Evolutionary conservation across 2,113 vertebrate species (phyloP), one percentile per base, ranked within the genome.

Genomic region (Todiramphus saurophagus): DNA sequence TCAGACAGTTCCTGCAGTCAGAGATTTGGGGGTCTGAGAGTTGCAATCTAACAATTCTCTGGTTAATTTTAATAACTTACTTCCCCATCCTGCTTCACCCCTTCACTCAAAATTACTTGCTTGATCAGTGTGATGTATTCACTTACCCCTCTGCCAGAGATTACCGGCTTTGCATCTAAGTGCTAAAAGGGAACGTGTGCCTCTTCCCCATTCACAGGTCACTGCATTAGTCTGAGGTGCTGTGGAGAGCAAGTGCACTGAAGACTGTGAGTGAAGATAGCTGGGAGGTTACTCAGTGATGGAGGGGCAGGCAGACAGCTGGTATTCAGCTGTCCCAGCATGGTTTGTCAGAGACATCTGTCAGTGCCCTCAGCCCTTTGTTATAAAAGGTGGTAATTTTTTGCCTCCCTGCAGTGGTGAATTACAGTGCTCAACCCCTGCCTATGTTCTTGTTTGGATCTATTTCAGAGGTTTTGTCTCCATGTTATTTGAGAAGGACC

Each of bases 351-450:
- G 73, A 95, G 83, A 88, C 80, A 92, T 92, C 83, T 94, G 86
- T 89, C 46, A 74, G 83, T 74, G 79, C 76, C 76, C 83, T 83
- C 68, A 85, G 37, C 62, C 37, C 64, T 86, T 93, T 93, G 55
- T 92, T 93, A 59, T 13, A 78, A 58, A 89, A 93, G 89, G 89
- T 77, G 83, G 83, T 89, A 73, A 92, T 83, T 93, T 96, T 94
- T 95, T 92, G 83, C 86, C 28, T 78, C 73, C 95, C 93, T 78
- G 73, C 76, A 92, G 89, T 87, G 90, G 75, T 93, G 94, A 92
- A 95, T 90, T 95, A 86, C 64, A 90, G 83, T 92, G 44, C 59
- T 88, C 88, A 92, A 2, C 46, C 68, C 37, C 68, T 88, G 31
- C 78, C 51, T 55, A n/a, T 87, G 76, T 92, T 92, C 80, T 78